Base-by-base conservation (phyloP, 2,797 vertebrate genomes). In the Linurgus olivaceus region DNA sequence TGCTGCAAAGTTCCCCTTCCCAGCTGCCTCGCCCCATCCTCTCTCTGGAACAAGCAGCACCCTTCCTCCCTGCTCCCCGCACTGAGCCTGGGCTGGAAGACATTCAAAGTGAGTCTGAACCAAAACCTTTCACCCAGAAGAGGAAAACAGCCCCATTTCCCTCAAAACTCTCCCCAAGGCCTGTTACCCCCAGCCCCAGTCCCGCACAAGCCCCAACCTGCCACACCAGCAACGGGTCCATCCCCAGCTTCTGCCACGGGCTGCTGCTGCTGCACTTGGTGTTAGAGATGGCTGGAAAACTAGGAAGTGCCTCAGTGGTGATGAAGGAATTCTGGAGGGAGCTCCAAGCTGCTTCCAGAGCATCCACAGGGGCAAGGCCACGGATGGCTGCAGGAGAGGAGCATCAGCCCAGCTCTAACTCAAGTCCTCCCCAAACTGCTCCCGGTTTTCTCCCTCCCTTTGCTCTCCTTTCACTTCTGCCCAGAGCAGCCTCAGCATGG, bases 141-240 rank as follows among this genome's bases (percentile, higher is more conserved):
- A 86, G 68, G 61, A 74, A 70, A 65, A 54, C 72, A 50, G 6
- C 42, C 51, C 21, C 3, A 7, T 24, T 75, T 48, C 57, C 55
- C 62, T 26, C 68, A 0, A 1, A 37, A 35, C 33, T 35, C 70
- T 67, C 58, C 65, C 61, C 85, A 21, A 29, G 71, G 45, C 28
- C 48, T 6, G 24, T 15, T 76, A 7, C 45, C 47, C 44, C 68
- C 65, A 50, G 44, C 51, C 35, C 62, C 51, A 57, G 2, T 5
- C 71, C 75, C 4, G 75, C 51, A 42, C 71, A 29, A 50, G 62
- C 8, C 73, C 84, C 42, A 59, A 5, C 48, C 89, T 28, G 51
- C 59, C 42, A 1, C 3, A 5, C 19, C 6, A 17, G 58, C 48
- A 21, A 17, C 0, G 0, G 54, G 6, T 42, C 71, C 11, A 2